Base-by-base conservation (phyloP, 1,140 invertebrate genomes). In the Apis cerana region DNA sequence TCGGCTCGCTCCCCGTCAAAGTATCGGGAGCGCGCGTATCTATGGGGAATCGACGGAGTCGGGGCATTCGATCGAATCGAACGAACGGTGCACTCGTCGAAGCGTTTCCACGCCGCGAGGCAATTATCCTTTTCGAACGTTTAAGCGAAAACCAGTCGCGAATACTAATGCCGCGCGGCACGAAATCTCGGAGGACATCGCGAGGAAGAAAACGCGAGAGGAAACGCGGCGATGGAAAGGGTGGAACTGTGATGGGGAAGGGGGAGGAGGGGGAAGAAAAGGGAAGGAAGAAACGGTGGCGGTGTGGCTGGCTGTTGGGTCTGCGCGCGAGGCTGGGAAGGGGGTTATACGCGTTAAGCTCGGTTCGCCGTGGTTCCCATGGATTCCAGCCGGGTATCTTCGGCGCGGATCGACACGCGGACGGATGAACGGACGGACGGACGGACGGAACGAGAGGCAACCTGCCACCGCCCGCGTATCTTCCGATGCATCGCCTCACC, bases 401-500 rank as follows among this genome's bases (percentile, higher is more conserved):
- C 90, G 85, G 89, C 90, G 90, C 93, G 92, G 93, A 94, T 94
- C 93, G 93, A 94, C 91, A 91, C 91, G 89, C 89, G 92, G 89
- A 91, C 90, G 87, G 71, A 84, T 48, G 65, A 75, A 75, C 89
- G 87, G 77, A 87, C 85, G 82, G 75, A 88, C 88, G 83, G 62
- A 79, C 70, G 74, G 75, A 82, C 61, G 23, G 71, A 84, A 75
- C 65, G 88, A 88, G 87, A 90, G 89, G 90, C 91, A 92, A 92
- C 91, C 93, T 93, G 92, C 87, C 90, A 88, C 89, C 90, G 91
- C 91, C 91, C 92, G 92, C 92, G 93, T 94, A 94, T 94, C 93
- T 94, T 85, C 93, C 93, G 93, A 94, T 94, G 92, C 93, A 94
- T 94, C 93, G 92, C 93, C 93, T 94, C 93, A 94, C 93, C 93